phyloP scores from a whole-genome alignment of 2,113 vertebrate genomes.

The Nicator chloris region DNA sequence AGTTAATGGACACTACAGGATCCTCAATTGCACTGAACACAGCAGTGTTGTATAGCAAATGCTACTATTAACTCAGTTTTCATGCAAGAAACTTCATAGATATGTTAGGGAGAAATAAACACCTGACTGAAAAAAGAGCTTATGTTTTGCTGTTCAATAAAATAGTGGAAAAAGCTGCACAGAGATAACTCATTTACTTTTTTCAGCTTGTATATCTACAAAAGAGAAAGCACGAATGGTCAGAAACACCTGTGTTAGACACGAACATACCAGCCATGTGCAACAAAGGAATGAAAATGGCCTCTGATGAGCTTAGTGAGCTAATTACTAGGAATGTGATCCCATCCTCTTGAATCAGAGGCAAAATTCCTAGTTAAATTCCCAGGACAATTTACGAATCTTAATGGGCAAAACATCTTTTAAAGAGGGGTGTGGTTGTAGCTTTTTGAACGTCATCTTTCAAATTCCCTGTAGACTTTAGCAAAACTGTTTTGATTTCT shows the following conservation, averaged over 20 bases:
- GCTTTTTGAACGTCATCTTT: not conserved
- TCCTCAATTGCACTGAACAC: not conserved
- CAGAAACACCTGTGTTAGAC: not conserved
- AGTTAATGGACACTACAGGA: not conserved
- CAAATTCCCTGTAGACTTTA: not conserved
- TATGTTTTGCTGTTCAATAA: not conserved
- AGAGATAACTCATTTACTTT: not conserved
- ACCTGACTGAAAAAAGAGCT: not conserved
- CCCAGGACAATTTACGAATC: not conserved
- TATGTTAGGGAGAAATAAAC: not conserved
- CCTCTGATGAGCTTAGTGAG: not conserved
- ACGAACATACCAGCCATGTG: not conserved
- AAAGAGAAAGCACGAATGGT: not conserved
- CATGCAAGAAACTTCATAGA: not conserved
- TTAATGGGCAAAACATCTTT: not conserved
- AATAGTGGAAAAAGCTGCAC: not conserved
- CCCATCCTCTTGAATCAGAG: not conserved
- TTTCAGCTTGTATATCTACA: not conserved
- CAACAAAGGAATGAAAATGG: not conserved
- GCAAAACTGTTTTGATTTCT: not conserved
- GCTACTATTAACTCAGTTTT: not conserved
- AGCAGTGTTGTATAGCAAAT: not conserved
- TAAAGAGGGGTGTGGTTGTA: not conserved
- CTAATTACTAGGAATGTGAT: not conserved
- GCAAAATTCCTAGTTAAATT: not conserved